phyloP scores from a whole-genome alignment of 1,140 invertebrate species.

The Drosophila bocqueti region DNA sequence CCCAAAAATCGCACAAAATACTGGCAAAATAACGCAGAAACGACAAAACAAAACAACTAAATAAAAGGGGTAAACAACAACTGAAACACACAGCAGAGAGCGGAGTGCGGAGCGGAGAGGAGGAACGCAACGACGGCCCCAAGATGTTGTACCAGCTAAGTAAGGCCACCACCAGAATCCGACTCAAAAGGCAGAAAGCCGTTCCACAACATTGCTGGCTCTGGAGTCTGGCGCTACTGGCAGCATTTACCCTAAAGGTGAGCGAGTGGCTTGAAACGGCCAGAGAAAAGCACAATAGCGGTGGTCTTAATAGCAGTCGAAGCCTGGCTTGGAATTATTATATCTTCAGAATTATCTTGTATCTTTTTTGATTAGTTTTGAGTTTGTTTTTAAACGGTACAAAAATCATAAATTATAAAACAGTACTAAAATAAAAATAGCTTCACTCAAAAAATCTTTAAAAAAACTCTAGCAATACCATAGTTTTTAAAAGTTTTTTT shows the following conservation, averaged over 20 bases:
- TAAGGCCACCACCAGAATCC: conserved; percentile 78
- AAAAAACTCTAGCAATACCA: too few relatives aligned
- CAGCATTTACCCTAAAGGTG: conserved; percentile 72
- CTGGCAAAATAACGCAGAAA: conserved; percentile 33
- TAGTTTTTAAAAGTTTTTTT: background rate
- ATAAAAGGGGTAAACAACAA: conserved; percentile 8
- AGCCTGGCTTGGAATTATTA: background rate
- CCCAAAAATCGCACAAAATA: conserved; percentile 29
- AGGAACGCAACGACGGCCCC: conserved; percentile 60
- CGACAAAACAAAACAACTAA: conserved; percentile 9
- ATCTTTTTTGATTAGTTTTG: background rate
- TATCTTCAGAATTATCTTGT: background rate
- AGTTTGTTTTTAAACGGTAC: background rate
- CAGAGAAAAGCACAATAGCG: conserved; percentile 2
- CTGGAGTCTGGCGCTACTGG: conserved; percentile 67
- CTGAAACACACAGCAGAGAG: background rate
- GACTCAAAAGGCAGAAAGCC: conserved; percentile 72
- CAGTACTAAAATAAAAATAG: too few relatives aligned
- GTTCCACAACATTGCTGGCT: conserved; percentile 61
- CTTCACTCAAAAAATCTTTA: too few relatives aligned
- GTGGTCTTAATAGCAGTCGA: conserved; percentile 2
- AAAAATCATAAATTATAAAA: too few relatives aligned
- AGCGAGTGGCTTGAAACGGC: conserved; percentile 16
- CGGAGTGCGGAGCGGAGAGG: conserved; percentile 1
- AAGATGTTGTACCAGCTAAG: conserved; percentile 76